phyloP scores from a whole-genome alignment of 92 coral and sea anemone genomes.

The Metridium senile region DNA sequence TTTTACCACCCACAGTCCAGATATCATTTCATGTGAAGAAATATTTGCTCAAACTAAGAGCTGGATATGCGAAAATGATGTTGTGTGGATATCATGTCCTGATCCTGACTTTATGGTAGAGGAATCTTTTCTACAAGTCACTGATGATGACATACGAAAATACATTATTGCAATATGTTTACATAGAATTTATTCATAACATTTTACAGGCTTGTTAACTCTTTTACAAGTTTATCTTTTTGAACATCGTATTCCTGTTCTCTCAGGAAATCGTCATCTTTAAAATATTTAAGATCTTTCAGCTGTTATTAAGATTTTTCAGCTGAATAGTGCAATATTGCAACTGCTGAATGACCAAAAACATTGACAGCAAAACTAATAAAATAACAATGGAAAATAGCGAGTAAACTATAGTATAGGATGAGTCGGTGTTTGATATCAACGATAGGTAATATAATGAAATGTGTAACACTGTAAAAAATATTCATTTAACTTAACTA shows the following conservation, averaged over 20 bases:
- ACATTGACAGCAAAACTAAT: no score
- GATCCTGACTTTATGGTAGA: conserved; percentile 41
- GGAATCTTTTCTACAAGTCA: conserved; percentile 34
- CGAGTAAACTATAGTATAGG: no score
- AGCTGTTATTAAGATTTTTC: background rate
- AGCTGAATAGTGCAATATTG: no score
- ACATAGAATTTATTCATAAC: no score
- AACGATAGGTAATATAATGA: no score
- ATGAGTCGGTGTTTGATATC: no score
- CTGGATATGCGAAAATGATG: conserved; percentile 42
- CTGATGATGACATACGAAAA: conserved; percentile 33
- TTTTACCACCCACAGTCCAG: conserved; percentile 53
- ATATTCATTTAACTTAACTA: no score
- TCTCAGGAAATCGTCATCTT: background rate
- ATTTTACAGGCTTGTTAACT: conserved; percentile 1
- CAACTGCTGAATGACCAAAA: no score
- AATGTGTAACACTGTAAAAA: no score
- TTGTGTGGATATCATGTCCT: conserved; percentile 43
- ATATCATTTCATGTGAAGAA: conserved; percentile 48
- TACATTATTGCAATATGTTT: conserved; percentile 23
- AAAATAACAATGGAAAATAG: no score
- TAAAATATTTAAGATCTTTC: background rate
- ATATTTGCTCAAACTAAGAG: conserved; percentile 36
- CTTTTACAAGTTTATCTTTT: background rate
- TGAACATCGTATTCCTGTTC: no score